Evolutionary conservation across 2,113 vertebrate genomes (phyloP), one percentile per base, ranked within the genome.

Genomic region (Condylura cristata): DNA sequence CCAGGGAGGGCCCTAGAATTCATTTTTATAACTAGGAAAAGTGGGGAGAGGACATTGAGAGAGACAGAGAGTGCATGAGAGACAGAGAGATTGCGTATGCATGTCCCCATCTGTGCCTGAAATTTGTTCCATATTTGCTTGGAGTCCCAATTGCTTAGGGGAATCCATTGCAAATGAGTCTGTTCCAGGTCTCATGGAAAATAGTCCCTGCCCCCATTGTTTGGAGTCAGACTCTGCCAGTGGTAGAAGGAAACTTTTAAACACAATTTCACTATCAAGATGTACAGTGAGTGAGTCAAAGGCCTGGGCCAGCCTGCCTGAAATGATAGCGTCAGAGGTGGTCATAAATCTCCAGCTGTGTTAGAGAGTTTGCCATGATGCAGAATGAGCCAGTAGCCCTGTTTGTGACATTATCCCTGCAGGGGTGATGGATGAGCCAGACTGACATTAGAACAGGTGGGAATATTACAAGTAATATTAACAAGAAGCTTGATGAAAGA

Each of bases 401-500:
- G 53, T 85, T 72, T 83, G 46, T 0, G 7, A 86, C 80, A 91
- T 51, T 72, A 63, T 72, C 63, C 84, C 71, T 72, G 37, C 28
- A 78, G n/a, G 66, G 71, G 48, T 96, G 63, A 95, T 82, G 44
- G 89, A 88, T 95, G 94, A 94, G 63, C 80, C 76, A 88, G 44
- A 48, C 86, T 94, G 91, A 87, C 68, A 85, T 89, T 75, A 58
- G 58, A 91, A 91, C 91, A 94, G 94, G 93, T 96, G 91, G 60
- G 71, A 75, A 94, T 86, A 94, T 90, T 95, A 92, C 24, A 91
- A 82, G 84, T 68, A 92, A 95, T 95, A 86, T 90, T 96, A 93
- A 89, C 78, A 95, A 95, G 89, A 88, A 79, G 61, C 81, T 85
- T 94, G 87, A 81, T 85, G 75, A 94, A 91, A 94, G 76, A 93